Evolutionary conservation across 2,113 vertebrate species (phyloP).

Genomic region (Solenodon paradoxus): DNA sequence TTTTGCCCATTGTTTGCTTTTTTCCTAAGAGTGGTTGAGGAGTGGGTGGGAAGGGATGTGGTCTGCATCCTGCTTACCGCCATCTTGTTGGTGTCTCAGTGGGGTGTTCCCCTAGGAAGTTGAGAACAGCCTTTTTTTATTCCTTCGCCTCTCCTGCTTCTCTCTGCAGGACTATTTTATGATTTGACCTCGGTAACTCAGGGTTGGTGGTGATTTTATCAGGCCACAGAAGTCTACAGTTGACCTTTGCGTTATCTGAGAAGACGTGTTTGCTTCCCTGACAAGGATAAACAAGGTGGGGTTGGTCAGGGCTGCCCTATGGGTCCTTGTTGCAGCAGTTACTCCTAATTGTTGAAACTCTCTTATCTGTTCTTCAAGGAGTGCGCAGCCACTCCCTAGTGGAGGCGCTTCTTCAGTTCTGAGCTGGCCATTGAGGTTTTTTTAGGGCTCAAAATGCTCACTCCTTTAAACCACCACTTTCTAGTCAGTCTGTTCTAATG

Average conservation of each 20-base stretch:
- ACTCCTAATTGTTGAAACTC: constrained; percentile 20
- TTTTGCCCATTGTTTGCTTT: not conserved
- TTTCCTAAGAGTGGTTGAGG: not conserved
- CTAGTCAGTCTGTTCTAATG: not conserved
- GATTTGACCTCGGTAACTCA: constrained; percentile 40
- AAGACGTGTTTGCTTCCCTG: constrained; percentile 54
- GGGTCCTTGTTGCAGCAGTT: not conserved
- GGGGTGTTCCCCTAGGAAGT: not conserved
- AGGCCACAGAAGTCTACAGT: constrained; percentile 26
- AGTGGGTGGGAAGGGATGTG: not conserved
- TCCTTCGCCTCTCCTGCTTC: not conserved
- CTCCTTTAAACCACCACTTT: not conserved
- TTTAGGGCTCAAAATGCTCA: not conserved
- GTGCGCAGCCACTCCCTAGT: not conserved
- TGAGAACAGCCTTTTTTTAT: not conserved
- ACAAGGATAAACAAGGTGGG: constrained; percentile 35
- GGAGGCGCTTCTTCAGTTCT: not conserved
- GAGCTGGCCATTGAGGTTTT: not conserved
- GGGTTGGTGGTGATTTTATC: constrained; percentile 52
- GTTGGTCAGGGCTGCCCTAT: not conserved
- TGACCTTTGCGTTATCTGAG: constrained; percentile 70
- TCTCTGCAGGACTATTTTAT: constrained; percentile 19
- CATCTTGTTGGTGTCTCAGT: not conserved
- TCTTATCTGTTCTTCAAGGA: not conserved
- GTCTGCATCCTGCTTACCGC: not conserved